Conservation (phyloP, 1,140 invertebrate species). For the Drosophila lacertosa region DNA sequence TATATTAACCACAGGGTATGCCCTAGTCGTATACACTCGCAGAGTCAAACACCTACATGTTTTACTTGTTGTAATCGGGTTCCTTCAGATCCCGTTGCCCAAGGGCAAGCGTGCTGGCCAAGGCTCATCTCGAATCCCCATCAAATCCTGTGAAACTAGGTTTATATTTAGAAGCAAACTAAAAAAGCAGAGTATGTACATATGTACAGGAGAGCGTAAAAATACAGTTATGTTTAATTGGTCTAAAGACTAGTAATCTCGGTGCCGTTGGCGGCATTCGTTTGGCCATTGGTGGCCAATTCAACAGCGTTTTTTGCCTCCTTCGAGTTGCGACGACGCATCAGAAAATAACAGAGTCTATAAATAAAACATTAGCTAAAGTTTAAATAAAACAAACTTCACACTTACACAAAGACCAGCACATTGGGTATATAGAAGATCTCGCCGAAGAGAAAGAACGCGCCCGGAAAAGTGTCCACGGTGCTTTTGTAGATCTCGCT, state of each 20-base stretch:
- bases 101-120: background rate
- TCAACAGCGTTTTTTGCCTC: slow-evolving; percentile 45
- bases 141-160: background rate
- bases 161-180: slow-evolving; percentile 25
- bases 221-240: slow-evolving; percentile 9
- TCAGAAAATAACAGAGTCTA: slow-evolving; percentile 68
- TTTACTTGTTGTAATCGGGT: slow-evolving; percentile 1
- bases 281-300: slow-evolving; percentile 42
- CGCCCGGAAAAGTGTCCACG: slow-evolving; percentile 74
- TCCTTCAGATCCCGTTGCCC: background rate
- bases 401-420: slow-evolving; percentile 79
- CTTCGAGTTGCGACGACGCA: slow-evolving; percentile 59
- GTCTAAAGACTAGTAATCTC: slow-evolving; percentile 79
- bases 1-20: background rate
- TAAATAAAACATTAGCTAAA: background rate
- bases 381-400: background rate
- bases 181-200: slow-evolving; percentile 19
- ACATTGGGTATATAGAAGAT: slow-evolving; percentile 79
- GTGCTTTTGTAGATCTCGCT: slow-evolving; percentile 72
- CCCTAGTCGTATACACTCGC: background rate
- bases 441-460: slow-evolving; percentile 78
- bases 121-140: slow-evolving; percentile 4
- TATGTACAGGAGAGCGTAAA: slow-evolving; percentile 25
- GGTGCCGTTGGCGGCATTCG: slow-evolving; percentile 53
- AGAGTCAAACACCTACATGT: background rate